Evolutionary conservation across 1,140 invertebrate species (phyloP), one percentile per base, ranked within the genome.

Genomic region (Calliphora vicina): DNA sequence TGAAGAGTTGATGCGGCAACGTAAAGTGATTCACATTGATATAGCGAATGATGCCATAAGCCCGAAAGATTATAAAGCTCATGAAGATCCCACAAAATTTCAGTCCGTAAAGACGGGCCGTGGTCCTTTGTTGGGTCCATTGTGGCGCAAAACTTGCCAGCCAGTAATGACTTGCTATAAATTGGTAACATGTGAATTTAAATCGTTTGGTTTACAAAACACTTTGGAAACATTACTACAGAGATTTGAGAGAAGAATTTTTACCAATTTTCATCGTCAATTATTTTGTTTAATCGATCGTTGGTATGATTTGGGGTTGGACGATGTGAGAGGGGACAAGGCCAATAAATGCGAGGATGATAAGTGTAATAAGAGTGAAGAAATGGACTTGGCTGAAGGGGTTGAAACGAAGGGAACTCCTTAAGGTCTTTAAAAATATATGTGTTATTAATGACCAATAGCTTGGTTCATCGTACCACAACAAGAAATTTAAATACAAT

Each of bases 141-240:
- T 95, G 45, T 99, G 98, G 97, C 95, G 94, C 91, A 93, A 95
- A 80, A 93, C 93, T 43, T 93, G 95, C 10, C 91, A 95, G 71
- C 98, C 98, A n/a, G 96, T 99, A 29, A 99, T 99, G 98, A 99
- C 97, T 23, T 98, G 97, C 91, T 99, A 99, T 91, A 99, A 99
- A 92, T 92, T 99, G 83, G 98, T 99, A 80, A 98, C 97, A 74
- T 96, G 97, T 83, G 97, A 99, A 92, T 99, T 99, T 92, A 99
- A 99, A 92, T 99, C 98, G 99, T 99, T 99, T 90, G 99, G 98
- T 43, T 92, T 99, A 27, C 98, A 99, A 93, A 96, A 93, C 85
- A 95, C 96, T 90, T 95, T 99, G 86, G 99, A 99, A 93, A 96
- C 93, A 89, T 98, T 99, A 91, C 98, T 98, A 88, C 97, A 98